Base-by-base conservation (phyloP, 64 coral and sea anemone species). In the Dendronephthya gigantea region DNA sequence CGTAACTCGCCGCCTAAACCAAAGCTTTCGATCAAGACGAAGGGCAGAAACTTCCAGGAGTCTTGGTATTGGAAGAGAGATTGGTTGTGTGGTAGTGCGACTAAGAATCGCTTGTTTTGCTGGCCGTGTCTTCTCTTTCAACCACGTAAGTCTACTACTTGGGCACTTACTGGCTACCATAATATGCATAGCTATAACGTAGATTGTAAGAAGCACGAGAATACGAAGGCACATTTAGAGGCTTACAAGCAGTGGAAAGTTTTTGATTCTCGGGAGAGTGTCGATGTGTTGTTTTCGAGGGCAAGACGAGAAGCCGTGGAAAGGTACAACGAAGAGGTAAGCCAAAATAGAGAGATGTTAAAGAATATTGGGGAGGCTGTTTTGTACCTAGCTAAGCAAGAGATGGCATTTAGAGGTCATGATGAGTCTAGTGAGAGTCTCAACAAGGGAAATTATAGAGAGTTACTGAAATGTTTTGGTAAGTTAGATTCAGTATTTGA, bases 401-500 rank as follows among this genome's bases (percentile, higher is more conserved):
- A 40, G 82, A 33, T 83, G 27, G 82, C 82, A 45, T 83, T 83
- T 35, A 83, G 82, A 47, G 39, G 82, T 38, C 82, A 43, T 45
- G 5, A 39, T 83, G 7, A 1, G 41, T 83, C 82, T 39, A 43
- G 82, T 27, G 41, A 33, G 23, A 83, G 82, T 16, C 35, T 83
- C 25, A 83, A 83, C 41, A 33, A 83, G 41, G 82, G 29, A 39
- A 83, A 82, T 82, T 32, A 82, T 82, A 82, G 82, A 82, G 82
- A 0, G 30, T 0, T 83, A 39, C 41, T 83, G 23, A 83, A 82
- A 16, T 39, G 28, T 39, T 0, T 45, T 83, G 37, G 38, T 15
- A 48, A 83, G 23, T 83, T 83, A 83, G 82, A 83, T 35, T 83
- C 82, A 39, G 82, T 83, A 38, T 83, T 83, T 38, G 82, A 83